Percentiles rank a stretch among this genome's conserved stretches.
Evolutionary conservation across 2,113 vertebrate species (phyloP).

Genomic region (Nesoenas mayeri): DNA sequence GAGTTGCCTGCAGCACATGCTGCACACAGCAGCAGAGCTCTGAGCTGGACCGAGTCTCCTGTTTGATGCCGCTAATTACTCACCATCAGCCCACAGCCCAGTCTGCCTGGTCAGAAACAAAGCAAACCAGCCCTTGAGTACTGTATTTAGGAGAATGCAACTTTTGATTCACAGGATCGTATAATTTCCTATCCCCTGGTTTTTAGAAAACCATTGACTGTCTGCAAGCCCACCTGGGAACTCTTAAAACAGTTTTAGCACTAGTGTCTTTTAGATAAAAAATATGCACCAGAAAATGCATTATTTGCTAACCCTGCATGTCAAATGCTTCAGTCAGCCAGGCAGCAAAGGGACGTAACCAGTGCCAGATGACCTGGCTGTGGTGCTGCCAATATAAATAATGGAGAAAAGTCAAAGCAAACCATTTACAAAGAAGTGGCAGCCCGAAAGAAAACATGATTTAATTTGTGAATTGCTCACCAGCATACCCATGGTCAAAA

Average conservation of each 20-base stretch:
- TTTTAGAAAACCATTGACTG: not conserved
- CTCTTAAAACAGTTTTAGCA: not conserved
- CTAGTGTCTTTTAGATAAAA: not conserved
- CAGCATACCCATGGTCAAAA: not conserved
- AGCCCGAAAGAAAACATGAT: not conserved
- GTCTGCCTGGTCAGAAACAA: not conserved
- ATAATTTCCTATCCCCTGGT: not conserved
- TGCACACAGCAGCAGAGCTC: not conserved
- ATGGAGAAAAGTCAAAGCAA: conserved; percentile 20
- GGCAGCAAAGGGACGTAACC: not conserved
- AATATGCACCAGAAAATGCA: not conserved
- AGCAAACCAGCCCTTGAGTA: not conserved
- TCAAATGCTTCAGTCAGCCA: not conserved
- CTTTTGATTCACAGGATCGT: not conserved
- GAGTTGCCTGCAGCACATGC: not conserved
- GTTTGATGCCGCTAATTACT: not conserved
- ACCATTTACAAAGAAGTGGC: not conserved
- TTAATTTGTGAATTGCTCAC: not conserved
- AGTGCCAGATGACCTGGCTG: not conserved
- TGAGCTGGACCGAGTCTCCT: not conserved
- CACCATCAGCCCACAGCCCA: not conserved
- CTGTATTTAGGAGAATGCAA: not conserved
- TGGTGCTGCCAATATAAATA: not conserved
- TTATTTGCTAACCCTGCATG: not conserved
- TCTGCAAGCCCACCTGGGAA: not conserved